Evolutionary conservation across 2,888 invertebrate genomes (phyloP), one percentile per base, ranked within the genome.

Genomic region (Phalera bucephala): DNA sequence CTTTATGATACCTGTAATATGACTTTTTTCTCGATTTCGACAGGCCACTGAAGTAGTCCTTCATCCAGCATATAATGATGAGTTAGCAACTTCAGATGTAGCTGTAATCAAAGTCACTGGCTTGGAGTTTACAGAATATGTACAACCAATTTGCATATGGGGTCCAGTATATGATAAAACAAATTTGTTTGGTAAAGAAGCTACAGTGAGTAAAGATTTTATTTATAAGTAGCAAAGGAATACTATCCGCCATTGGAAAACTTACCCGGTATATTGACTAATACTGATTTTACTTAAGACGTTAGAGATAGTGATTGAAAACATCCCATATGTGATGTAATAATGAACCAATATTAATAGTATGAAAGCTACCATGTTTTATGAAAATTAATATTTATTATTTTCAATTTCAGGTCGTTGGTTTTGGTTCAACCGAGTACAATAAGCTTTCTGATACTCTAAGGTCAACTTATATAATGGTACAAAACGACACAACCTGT

Each of bases 391-490:
- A n/a, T n/a, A n/a, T n/a, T n/a, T n/a, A n/a, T n/a, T n/a, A 1
- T 14, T 13, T 21, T 28, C 12, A 17, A 40, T 71, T 63, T 31
- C 59, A 91, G 91, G 73, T 91, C 8, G 83, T 85, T 38, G 93
- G 93, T 0, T 92, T 93, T 77, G 93, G 93, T 4, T 64, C 89
- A 26, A 93, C 91, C 2, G 93, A 93, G 67, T 82, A 89, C 33
- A 84, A 91, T 32, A 82, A 81, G 11, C 84, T 79, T 5, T 91
- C 92, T 3, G 72, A 88, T 8, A 72, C 66, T 2, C 67, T 93
- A 3, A 80, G 91, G 45, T 75, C 90, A 3, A 80, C 90, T 0
- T 75, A 88, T 35, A 78, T 91, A 4, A 73, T 88, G 37, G 78
- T 93, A 1, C 87, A 92, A 10, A 72, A 84, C n/a, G 85, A 91